phyloP scores from a whole-genome alignment of 2,113 vertebrate genomes.

The Ictalurus furcatus region DNA sequence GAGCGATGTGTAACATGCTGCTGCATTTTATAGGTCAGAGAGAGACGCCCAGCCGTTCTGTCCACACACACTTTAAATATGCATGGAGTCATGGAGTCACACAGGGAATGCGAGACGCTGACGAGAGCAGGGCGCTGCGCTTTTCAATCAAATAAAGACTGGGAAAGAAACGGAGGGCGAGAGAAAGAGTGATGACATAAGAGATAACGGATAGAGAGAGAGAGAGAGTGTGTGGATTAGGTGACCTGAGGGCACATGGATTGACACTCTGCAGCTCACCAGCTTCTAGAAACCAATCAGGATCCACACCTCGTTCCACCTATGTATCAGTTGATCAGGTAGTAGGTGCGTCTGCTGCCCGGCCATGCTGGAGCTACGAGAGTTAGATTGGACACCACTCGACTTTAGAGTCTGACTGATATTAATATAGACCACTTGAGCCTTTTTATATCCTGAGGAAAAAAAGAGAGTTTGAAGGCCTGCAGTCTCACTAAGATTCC shows the following conservation, averaged over 20 bases:
- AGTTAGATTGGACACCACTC: neutral
- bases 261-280: neutral
- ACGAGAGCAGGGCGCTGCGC: neutral
- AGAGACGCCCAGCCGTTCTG: neutral
- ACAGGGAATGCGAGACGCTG: slow-evolving; percentile 1
- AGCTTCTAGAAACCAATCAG: neutral
- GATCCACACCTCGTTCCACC: neutral
- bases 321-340: neutral
- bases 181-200: neutral
- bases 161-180: neutral
- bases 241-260: neutral
- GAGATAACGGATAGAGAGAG: neutral
- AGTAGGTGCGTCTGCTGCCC: neutral
- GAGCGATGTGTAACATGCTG: neutral
- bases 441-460: neutral
- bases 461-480: neutral
- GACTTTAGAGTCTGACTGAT: neutral
- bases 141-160: slow-evolving; percentile 24
- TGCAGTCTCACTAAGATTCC: slow-evolving; percentile 21
- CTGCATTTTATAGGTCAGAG: slow-evolving; percentile 21
- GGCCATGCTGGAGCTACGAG: neutral
- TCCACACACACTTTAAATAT: slow-evolving; percentile 40
- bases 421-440: neutral
- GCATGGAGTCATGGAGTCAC: slow-evolving; percentile 45
- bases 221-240: slow-evolving; percentile 7